Conservation (phyloP, 2,888 invertebrate genomes). For the Tetragnatha montana region DNA sequence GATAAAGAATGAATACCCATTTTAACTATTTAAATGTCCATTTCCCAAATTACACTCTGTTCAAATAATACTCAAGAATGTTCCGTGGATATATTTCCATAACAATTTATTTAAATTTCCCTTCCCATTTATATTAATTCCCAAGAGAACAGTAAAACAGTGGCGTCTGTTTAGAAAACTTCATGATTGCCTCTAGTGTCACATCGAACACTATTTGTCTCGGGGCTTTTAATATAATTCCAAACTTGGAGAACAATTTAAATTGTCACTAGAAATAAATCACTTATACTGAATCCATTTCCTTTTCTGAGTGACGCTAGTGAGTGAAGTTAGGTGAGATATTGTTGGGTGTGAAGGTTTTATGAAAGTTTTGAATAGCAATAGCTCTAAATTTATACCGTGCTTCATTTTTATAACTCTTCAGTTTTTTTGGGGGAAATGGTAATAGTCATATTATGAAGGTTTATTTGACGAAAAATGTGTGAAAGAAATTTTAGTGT, state of each 20-base stretch:
- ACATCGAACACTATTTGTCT: conserved; percentile 12
- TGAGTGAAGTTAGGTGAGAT: neutral
- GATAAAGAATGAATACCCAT: conserved; percentile 25
- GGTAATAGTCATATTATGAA: no score
- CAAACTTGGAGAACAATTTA: conserved; percentile 2
- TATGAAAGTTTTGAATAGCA: neutral
- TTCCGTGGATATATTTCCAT: conserved; percentile 6
- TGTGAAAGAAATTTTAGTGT: no score
- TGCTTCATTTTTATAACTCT: no score
- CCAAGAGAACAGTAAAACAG: conserved; percentile 1
- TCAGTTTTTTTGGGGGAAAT: no score
- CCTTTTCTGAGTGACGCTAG: neutral
- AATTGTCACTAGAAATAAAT: conserved; percentile 27
- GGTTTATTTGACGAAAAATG: no score
- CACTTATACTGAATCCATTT: conserved; percentile 1
- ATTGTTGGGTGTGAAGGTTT: neutral
- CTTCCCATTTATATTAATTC: conserved; percentile 33
- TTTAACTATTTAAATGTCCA: conserved; percentile 9
- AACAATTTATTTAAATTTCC: conserved; percentile 37
- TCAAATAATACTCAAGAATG: conserved; percentile 20
- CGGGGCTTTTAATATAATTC: conserved; percentile 20
- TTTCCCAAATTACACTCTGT: conserved; percentile 28
- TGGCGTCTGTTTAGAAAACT: conserved; percentile 35
- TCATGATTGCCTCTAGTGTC: conserved; percentile 32
- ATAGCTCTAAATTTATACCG: no score